Base-by-base conservation (phyloP, 2,797 vertebrate species). In the Pachyuromys duprasi region DNA sequence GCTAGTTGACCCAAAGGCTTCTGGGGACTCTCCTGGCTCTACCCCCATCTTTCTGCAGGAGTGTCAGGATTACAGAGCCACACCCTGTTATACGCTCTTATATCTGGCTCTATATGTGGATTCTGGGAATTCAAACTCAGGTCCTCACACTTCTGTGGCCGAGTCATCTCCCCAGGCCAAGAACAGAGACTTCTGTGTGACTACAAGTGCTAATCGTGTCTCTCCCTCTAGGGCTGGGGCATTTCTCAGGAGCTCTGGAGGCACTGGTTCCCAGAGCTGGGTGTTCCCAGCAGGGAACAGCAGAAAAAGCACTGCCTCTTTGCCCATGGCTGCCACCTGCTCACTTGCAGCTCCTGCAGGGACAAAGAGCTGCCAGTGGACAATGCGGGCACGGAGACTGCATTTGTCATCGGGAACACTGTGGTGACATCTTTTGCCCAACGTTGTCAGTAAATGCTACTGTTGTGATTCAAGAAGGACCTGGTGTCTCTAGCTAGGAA, bases 181-280 rank as follows among this genome's bases (percentile, higher is more conserved):
- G 53, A 57, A 57, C 8, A 33, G 69, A 49, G 14, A 20, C 11
- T 22, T 69, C 28, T n/a, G 36, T 14, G 2, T 6, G 39, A 45
- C 31, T 9, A 8, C 2, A 2, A 22, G 33, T 12, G 1, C 9
- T 45, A 5, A 13, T n/a, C 4, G 33, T 55, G 3, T 18, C 36
- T 60, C 28, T 33, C 8, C 8, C 26, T 39, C 49, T 15, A 65
- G 28, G 53, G 6, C 22, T 13, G 39, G 84, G 12, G 18, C 0
- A 9, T 4, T 62, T 26, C 26, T 24, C 39, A 33, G 69, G 33
- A 5, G 5, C 62, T 65, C 36, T 49, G 3, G 39, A 42, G 7
- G 13, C 3, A 4, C 42, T 86, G 78, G 33, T n/a, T 63, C 31
- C 15, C 49, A 45, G 62, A 26, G 31, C 1, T 8, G 8, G 3